Base-by-base conservation (phyloP, 2,888 invertebrate species). In the Lysandra bellargus region DNA sequence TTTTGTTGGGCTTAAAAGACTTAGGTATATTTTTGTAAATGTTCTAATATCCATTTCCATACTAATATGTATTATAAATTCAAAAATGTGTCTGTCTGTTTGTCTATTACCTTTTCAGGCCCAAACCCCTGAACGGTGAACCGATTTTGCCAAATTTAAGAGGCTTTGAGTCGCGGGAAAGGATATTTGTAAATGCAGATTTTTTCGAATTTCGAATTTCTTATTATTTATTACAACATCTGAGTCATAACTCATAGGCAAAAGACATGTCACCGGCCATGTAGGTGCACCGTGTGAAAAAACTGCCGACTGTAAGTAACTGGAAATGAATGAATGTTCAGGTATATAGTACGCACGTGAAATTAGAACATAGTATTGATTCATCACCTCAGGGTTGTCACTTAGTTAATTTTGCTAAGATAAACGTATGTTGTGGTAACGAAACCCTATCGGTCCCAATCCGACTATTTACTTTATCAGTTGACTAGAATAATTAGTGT, bases 241-340 rank as follows among this genome's bases (percentile, higher is more conserved):
- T 64, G 30, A 64, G 30, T 64, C 23, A 64, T 64, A 23, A 64
- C 12, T 64, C 23, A 64, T 64, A 23, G 9, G 23, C 2, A 23
- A 61, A 61, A 61, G 12, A 30, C 7, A 12, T 30, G 64, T 30
- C 9, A 30, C 64, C 9, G 64, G 30, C 23, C 30, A 64, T 64
- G 64, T 64, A 30, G 30, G 30, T 64, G 30, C 4, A 12, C 12
- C 30, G 64, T 64, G 12, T 69, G 64, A 33, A 64, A 69, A 69
- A 69, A 14, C 12, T 69, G 69, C 69, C 69, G 33, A 69, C 33
- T 69, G 14, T 9, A 33, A 69, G 69, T 69, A 69, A 69, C 33
- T 69, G 33, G 69, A 69, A 69, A 69, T 69, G 33, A 37, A 69
- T 69, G 69, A 69, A 69, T 37, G 69, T 69, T 69, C 33, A 23